Percentiles rank a stretch among this genome's conserved stretches.
Evolutionary conservation across 2,888 invertebrate genomes (phyloP).

Genomic region (Serripes groenlandicus): DNA sequence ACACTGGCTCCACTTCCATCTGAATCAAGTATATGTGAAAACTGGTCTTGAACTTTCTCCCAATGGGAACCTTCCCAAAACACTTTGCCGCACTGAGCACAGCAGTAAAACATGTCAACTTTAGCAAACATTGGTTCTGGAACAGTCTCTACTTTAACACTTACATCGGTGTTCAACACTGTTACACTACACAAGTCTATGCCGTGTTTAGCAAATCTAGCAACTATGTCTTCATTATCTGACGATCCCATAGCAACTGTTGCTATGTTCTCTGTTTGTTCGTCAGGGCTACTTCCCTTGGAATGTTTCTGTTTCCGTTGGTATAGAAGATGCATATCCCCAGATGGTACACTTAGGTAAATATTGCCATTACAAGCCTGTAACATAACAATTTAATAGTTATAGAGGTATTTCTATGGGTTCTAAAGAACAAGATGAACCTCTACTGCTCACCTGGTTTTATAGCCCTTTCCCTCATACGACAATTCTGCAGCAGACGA

Average conservation of each 20-base stretch:
- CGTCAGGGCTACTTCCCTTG: background rate
- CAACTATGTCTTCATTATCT: background rate
- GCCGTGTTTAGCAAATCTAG: conserved; percentile 59
- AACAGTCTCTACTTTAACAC: conserved; percentile 87
- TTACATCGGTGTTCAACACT: conserved; percentile 62
- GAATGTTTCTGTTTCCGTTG: conserved; percentile 30
- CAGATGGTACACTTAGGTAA: conserved; percentile 72
- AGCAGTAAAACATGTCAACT: conserved; percentile 90
- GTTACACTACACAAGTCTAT: conserved; percentile 69
- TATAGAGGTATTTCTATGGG: too few relatives aligned
- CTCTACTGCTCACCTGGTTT: too few relatives aligned
- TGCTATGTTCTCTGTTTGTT: background rate
- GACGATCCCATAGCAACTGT: conserved; percentile 3
- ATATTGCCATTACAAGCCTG: conserved; percentile 79
- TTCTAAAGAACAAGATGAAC: too few relatives aligned
- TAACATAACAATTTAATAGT: too few relatives aligned
- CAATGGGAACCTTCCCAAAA: conserved; percentile 90
- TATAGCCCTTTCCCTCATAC: too few relatives aligned
- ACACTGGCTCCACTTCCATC: conserved; percentile 26
- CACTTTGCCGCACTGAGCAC: conserved; percentile 91
- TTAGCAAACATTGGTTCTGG: conserved; percentile 87
- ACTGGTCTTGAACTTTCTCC: conserved; percentile 79
- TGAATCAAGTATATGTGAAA: conserved; percentile 77
- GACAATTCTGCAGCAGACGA: too few relatives aligned
- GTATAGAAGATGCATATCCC: conserved; percentile 52